Base-by-base conservation (phyloP, 2,888 invertebrate genomes). In the Coleophora flavipennella region DNA sequence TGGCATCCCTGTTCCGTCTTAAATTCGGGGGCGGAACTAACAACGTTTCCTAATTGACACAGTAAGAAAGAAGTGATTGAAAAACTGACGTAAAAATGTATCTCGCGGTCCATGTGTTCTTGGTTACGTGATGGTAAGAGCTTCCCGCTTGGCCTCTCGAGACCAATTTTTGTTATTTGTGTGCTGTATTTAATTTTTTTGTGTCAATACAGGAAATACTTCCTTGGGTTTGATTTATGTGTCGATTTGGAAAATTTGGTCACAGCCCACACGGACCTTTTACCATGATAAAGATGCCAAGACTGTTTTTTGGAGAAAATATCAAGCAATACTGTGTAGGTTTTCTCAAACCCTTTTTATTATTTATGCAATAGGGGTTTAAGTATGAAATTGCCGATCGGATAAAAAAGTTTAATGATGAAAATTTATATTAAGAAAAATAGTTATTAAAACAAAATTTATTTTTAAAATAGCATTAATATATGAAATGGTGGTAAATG, bases 41-140 rank as follows among this genome's bases (percentile, higher is more conserved):
- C 50, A 58, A 57, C 53, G 50, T 48, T 53, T 55, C 50, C 59
- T 68, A 68, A 70, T 69, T 67, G 63, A 61, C 53, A 39, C 47
- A 41, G 41, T 43, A 48, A 40, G 49, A 49, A 59, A 20, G 20
- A 20, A n/a, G n/a, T 29, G n/a, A 29, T 29, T 29, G 10, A 65
- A 69, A 70, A 67, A 49, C 43, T 31, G 12, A 25, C 27, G 29
- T 11, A 55, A 60, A 58, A 58, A 62, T 38, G 36, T 42, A 55
- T 53, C 51, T 50, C 20, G 20, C 6, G 44, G 48, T 44, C 53
- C 77, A 77, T 62, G 57, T 78, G 78, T 61, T 70, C 57, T 62
- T 70, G 66, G 62, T 80, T 78, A 73, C 40, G 35, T 42, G 6
- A 27, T 62, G 67, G 67, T 68, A 74, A 71, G 62, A 49, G 48